Base-by-base conservation (phyloP, 2,797 vertebrate genomes). In the Diplodus puntazzo region DNA sequence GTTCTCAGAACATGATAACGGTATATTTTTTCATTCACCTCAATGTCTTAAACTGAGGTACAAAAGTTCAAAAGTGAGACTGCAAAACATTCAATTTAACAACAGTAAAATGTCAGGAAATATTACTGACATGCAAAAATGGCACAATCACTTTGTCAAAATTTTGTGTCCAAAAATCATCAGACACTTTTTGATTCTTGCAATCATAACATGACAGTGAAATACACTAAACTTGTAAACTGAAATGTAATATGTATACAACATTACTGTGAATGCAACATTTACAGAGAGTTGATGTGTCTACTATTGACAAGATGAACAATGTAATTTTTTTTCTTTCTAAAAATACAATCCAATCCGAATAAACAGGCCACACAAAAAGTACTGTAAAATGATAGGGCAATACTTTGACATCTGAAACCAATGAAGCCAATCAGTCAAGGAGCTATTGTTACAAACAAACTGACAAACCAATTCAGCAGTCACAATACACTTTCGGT, bases 91-190 rank as follows among this genome's bases (percentile, higher is more conserved):
- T 78, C 6, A 74, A 52, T 61, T 58, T 80, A 27, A 85, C 65
- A 83, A 39, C 59, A 30, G 43, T 63, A 77, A 67, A 86, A 78
- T 68, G 70, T 77, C 69, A 84, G 66, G 52, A 25, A 64, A 78
- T 20, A 77, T 66, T 64, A 82, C 74, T 62, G 75, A 82, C 85
- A 88, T 73, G 77, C 58, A 91, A 72, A 87, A 80, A 73, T 68
- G 73, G 39, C 45, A 87, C 45, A 82, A 81, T 81, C 17, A 86
- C 77, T 85, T 54, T 74, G 18, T 73, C 30, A 68, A 46, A 62
- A 39, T n/a, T 14, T 67, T 67, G 46, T 49, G 70, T 62, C 67
- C 20, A 81, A 71, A 69, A 81, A 23, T 76, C 25, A 66, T 75
- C 43, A 64, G 59, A 87, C 63, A 81, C 52, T 20, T 64, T 50